These are phyloP conservation scores for Neostethus bicornis DNA, from an alignment of 2,797 vertebrate genomes.

Conservation along the genomic window DNA sequence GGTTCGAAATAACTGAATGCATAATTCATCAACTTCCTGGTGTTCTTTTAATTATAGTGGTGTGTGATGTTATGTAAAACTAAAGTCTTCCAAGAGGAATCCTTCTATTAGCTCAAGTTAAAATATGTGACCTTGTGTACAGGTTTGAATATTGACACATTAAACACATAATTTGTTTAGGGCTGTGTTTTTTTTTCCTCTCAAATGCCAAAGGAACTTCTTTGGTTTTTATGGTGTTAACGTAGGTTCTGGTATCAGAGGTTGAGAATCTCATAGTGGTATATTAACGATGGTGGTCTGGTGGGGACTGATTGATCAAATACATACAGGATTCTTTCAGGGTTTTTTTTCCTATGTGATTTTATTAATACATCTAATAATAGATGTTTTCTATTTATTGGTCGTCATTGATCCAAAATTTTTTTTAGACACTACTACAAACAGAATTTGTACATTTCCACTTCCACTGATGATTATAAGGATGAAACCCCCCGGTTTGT, in stretches of 20 bases:
- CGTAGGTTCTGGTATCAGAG: neutral
- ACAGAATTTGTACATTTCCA: neutral
- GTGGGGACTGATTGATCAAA: no score
- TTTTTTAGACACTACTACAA: no score
- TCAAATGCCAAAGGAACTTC: slow-evolving; percentile 7
- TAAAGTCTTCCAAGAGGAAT: neutral
- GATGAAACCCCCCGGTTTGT: neutral
- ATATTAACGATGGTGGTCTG: neutral
- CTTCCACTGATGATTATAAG: neutral
- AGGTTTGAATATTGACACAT: slow-evolving; percentile 12
- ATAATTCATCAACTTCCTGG: no score
- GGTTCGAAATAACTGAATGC: no score
- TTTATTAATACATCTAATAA: neutral
- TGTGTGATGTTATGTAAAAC: neutral
- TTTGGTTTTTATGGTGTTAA: slow-evolving; percentile 26
- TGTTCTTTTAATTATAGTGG: no score
- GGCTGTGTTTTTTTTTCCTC: neutral
- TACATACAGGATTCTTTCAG: no score
- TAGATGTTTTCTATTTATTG: neutral
- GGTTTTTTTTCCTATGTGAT: neutral
- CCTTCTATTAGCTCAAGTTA: neutral
- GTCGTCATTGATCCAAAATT: no score
- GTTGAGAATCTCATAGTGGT: neutral
- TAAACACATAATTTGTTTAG: slow-evolving; percentile 8
- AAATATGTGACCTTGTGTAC: neutral